Evolutionary conservation across 92 coral and sea anemone genomes (phyloP), one percentile per base, ranked within the genome.

Genomic region (Galaxea fascicularis): DNA sequence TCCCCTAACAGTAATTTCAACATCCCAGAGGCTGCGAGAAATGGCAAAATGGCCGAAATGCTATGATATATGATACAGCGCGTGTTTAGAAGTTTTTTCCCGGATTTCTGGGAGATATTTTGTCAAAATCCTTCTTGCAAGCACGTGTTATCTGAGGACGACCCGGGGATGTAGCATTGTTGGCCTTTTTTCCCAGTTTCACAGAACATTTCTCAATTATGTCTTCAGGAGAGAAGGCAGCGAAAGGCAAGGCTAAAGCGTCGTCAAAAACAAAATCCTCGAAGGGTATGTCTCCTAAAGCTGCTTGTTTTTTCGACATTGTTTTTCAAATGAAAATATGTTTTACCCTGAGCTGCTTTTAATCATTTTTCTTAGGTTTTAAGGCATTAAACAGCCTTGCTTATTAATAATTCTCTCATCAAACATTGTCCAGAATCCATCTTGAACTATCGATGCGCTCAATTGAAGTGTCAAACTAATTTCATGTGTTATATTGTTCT

Each of bases 161-260:
- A 46, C 54, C 52, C 26, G 18, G 65, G 13, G 53, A 79, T 53
- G 84, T 70, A 54, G 68, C 25, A 58, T 57, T 10, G 59, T 47
- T 41, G 15, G 77, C 39, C 67, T 31, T 71, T 64, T n/a, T 17
- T 16, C 22, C 3, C 26, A 26, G 41, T 70, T 58, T 16, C 16
- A 35, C 47, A 26, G 17, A 35, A 10, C 45, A 29, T 58, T 54
- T 82, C 65, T 59, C 69, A 53, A 70, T 52, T 68, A 82, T 86
- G 83, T 87, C 92, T 24, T 85, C 90, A 12, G 87, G 86, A 74
- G 98, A 94, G 75, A 94, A 94, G 91, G 90, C 90, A 72, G 82
- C 79, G 80, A 93, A 89, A 90, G 78, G 80, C 56, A 97, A 87
- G 79, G 83, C 79, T 69, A 95, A 95, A 76, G 85, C 92, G 30